Base-by-base conservation (phyloP, 2,113 vertebrate genomes). In the Cyanoramphus novaezelandiae region DNA sequence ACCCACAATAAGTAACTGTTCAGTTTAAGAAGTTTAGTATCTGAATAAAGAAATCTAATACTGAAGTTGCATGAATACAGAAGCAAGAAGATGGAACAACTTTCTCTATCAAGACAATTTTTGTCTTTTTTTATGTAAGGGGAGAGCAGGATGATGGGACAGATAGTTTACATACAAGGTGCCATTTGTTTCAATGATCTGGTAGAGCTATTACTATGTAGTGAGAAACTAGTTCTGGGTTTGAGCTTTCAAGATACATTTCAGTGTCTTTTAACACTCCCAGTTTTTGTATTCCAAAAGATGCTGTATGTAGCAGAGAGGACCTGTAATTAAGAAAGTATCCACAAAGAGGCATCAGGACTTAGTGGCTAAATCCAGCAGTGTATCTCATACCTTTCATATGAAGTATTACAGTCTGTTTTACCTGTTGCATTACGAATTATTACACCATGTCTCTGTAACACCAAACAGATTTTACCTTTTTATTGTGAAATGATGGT, bases 1-100 rank as follows among this genome's bases (percentile, higher is more conserved):
- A 98, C 99, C 11, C 97, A 98, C 5, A 71, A 98, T 23, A 97
- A 98, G 57, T 98, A 94, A 97, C 68, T 55, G 27, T 24, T 79
- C 20, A 15, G 82, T 80, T 82, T 69, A 21, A 59, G 18, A 59
- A 50, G 43, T n/a, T 74, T 55, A 69, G 11, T 77, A 49, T 41
- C 46, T 83, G 64, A 19, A 29, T 57, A 59, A 88, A 78, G 14
- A 92, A 67, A 60, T 17, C n/a, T 59, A 44, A 81, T 71, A 47
- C 65, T 55, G 64, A 82, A 59, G 47, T 80, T 90, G 17, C 10
- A 18, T 80, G 62, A 95, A 55, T n/a, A 28, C 23, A 69, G 81
- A 83, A 93, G 31, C 27, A 72, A 85, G 75, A 86, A 85, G 86
- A 33, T 76, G 27, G 52, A 78, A 82, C 20, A 21, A 21, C 39